Conservation (phyloP, 2,888 invertebrate genomes). For the Rhimphoctona megacephalus region DNA sequence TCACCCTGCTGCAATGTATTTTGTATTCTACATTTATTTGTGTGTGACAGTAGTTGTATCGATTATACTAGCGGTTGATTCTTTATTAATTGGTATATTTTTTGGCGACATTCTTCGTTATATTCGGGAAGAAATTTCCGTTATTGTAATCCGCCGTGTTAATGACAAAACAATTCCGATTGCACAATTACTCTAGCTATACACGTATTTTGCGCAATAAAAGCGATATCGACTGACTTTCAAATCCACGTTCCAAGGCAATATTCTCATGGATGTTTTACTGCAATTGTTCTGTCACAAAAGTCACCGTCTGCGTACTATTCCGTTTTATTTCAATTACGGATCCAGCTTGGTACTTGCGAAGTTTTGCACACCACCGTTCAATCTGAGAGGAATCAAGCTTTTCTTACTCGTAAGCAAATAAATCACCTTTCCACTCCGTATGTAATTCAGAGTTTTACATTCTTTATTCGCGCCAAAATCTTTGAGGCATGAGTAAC, state of each 20-base stretch:
- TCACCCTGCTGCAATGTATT: slow-evolving; percentile 1
- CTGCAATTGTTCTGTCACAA: neutral
- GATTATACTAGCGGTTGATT: neutral
- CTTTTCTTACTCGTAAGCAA: neutral
- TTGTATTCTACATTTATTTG: neutral
- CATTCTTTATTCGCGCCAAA: too few relatives aligned
- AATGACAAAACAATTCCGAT: neutral
- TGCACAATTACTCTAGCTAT: neutral
- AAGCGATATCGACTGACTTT: neutral
- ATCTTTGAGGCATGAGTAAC: neutral
- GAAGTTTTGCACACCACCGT: neutral
- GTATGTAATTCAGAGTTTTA: neutral
- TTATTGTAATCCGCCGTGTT: neutral
- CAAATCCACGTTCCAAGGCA: neutral
- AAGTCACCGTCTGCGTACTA: neutral
- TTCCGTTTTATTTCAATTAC: neutral
- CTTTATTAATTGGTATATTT: neutral
- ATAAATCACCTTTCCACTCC: neutral
- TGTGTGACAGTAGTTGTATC: neutral
- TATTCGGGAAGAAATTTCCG: neutral
- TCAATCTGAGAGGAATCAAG: neutral
- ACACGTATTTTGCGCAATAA: neutral
- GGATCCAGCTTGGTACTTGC: neutral
- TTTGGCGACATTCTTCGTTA: neutral
- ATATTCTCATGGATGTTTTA: neutral